Percentiles rank a stretch among this genome's conserved stretches.
Conservation (phyloP, 2,888 invertebrate species). For the Anodontia alba region DNA sequence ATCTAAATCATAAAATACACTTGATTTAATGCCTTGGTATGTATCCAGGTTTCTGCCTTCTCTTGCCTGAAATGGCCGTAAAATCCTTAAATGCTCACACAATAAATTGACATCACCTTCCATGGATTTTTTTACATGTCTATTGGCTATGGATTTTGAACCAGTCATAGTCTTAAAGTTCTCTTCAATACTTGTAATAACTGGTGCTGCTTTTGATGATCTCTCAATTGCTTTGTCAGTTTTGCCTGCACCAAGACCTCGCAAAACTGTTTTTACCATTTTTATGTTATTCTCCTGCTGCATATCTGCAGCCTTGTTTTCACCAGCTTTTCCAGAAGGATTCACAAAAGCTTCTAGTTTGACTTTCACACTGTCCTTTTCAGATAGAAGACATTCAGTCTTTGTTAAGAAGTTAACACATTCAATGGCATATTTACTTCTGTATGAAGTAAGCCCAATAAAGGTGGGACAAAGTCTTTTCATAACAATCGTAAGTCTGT, state of each 20-base stretch:
- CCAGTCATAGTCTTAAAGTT: not conserved
- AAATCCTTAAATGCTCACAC: not conserved
- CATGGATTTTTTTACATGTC: constrained; percentile 6
- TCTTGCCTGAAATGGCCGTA: constrained; percentile 14
- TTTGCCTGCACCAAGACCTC: constrained; percentile 43
- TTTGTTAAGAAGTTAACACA: constrained; percentile 38
- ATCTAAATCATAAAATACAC: no score
- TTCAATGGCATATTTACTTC: constrained; percentile 39
- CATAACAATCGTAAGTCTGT: constrained; percentile 18
- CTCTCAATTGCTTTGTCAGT: constrained; percentile 39
- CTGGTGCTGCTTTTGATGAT: constrained; percentile 42
- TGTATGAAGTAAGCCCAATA: constrained; percentile 22
- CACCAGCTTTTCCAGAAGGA: constrained; percentile 16
- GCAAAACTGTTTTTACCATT: constrained; percentile 33
- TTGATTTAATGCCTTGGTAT: no score
- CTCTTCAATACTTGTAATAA: constrained; percentile 15
- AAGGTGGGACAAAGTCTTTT: constrained; percentile 38
- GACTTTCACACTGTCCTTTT: constrained; percentile 29
- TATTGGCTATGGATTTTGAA: not conserved
- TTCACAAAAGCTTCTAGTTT: constrained; percentile 33
- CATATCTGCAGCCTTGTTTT: constrained; percentile 41
- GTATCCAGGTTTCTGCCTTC: not conserved
- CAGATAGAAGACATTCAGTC: constrained; percentile 34
- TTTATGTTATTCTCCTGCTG: constrained; percentile 45
- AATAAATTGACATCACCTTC: constrained; percentile 12